A percentile compares a stretch with the other conserved stretches of the same genome.
Conservation (phyloP, 2,797 vertebrate species). For the Coilia nasus region DNA sequence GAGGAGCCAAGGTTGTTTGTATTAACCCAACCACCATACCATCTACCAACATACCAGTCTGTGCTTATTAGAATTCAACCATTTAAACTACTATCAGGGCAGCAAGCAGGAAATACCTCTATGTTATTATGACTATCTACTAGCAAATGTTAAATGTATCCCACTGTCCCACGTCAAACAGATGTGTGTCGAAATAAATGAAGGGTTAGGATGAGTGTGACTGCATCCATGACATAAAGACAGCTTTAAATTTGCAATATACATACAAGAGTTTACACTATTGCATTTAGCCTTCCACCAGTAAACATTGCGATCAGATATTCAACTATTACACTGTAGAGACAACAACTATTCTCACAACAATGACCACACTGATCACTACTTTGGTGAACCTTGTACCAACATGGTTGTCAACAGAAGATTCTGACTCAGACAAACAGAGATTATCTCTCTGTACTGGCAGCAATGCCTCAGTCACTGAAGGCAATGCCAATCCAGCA, state of each 20-base stretch:
- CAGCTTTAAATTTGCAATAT: too few relatives aligned
- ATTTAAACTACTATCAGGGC: neutral
- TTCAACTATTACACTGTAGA: neutral
- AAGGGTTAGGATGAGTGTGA: neutral
- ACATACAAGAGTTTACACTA: neutral
- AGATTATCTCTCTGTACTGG: neutral
- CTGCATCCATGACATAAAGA: neutral
- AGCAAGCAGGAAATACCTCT: too few relatives aligned
- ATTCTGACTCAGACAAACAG: neutral
- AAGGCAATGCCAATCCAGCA: neutral
- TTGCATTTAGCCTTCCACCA: neutral
- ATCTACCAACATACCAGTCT: neutral
- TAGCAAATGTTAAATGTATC: too few relatives aligned
- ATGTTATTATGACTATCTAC: too few relatives aligned
- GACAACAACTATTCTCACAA: neutral
- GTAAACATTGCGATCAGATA: neutral
- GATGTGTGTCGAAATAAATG: neutral
- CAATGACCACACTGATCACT: neutral
- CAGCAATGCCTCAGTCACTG: neutral
- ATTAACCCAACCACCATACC: neutral
- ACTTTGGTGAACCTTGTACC: neutral
- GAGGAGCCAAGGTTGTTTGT: neutral
- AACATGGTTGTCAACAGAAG: neutral
- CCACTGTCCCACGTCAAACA: too few relatives aligned
- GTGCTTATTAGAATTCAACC: neutral